These are phyloP conservation scores for Rhabdomys pumilio DNA, from an alignment of 2,797 vertebrate species.

Conservation along the genomic window DNA sequence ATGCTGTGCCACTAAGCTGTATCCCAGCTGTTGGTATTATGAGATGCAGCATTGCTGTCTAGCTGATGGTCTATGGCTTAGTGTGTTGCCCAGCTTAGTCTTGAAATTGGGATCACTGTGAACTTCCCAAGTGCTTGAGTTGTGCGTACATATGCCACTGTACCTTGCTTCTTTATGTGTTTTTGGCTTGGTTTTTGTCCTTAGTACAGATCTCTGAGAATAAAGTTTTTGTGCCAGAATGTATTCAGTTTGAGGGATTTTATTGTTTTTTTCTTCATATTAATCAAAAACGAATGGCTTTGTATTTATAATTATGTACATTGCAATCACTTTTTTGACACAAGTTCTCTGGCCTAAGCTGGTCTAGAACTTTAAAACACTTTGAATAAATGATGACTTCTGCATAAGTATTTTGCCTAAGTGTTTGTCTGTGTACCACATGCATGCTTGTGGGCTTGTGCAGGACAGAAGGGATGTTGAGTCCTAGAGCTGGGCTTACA, in stretches of 20 bases:
- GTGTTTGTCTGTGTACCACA: neutral
- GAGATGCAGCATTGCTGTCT: neutral
- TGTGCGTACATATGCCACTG: neutral
- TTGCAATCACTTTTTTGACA: neutral
- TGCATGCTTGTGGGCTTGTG: neutral
- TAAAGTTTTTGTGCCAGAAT: neutral
- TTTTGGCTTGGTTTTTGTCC: neutral
- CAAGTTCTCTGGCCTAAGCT: neutral
- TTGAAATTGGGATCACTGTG: neutral
- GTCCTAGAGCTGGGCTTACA: neutral
- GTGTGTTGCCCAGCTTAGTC: neutral
- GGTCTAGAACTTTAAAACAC: neutral
- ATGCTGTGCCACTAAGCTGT: too few relatives aligned
- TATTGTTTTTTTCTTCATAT: neutral
- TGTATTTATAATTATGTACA: neutral
- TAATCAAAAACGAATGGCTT: neutral
- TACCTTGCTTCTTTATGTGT: neutral
- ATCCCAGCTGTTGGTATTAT: neutral
- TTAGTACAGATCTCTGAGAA: conserved; percentile 37
- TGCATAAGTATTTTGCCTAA: neutral
- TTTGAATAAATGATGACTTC: neutral
- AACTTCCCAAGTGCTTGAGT: neutral
- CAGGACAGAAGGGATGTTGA: neutral
- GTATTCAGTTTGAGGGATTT: conserved; percentile 26
- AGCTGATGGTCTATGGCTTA: neutral